These are phyloP conservation scores for Anguilla obscura DNA, from an alignment of 2,797 vertebrate species.

Conservation along the genomic window DNA sequence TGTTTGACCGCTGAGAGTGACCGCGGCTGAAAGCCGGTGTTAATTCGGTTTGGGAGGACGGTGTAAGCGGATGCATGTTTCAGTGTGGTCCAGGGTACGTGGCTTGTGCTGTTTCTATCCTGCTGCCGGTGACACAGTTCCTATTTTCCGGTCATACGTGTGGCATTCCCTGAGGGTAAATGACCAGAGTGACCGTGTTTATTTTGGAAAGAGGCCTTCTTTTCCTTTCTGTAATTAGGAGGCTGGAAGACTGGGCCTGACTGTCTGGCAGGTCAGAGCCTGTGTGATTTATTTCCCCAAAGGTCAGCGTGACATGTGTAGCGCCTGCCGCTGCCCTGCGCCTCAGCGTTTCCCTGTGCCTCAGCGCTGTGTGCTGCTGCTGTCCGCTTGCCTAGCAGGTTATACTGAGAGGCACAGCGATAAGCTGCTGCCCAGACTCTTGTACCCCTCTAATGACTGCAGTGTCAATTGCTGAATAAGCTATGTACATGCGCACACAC, in stretches of 20 bases:
- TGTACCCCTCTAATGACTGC: not conserved
- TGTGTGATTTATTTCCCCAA: conserved; percentile 21
- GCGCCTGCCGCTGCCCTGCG: not conserved
- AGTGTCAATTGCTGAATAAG: not conserved
- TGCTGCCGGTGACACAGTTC: not conserved
- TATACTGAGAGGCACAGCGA: not conserved
- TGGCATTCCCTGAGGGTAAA: not conserved
- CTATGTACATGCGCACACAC: not conserved
- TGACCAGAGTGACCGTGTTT: not conserved
- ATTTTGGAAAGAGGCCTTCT: not conserved
- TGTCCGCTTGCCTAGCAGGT: not conserved
- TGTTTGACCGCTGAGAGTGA: not conserved
- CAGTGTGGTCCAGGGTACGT: not conserved
- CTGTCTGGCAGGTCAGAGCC: not conserved
- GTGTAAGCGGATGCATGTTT: not conserved
- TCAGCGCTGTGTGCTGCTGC: not conserved
- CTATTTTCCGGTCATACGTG: not conserved
- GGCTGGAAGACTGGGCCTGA: not conserved
- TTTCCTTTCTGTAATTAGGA: not conserved
- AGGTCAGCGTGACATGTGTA: conserved; percentile 35
- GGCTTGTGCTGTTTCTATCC: not conserved
- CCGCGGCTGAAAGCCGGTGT: not conserved
- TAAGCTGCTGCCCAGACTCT: not conserved
- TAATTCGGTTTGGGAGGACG: not conserved
- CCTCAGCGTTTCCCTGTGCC: no score